Evolutionary conservation across 2,113 vertebrate species (phyloP).

Genomic region (Hippopotamus amphibius): DNA sequence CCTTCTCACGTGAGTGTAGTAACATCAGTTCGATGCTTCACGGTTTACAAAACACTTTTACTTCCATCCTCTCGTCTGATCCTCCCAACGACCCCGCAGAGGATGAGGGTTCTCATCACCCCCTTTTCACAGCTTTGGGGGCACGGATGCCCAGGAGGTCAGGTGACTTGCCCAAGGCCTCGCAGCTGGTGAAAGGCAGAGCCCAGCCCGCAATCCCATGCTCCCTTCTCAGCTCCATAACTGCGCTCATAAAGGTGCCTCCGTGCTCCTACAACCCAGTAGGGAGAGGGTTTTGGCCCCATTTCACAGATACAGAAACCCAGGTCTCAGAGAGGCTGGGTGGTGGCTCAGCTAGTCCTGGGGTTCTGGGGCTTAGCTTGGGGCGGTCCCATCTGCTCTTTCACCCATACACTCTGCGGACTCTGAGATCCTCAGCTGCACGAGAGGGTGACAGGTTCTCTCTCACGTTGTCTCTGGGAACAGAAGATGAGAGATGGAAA

Average conservation of each 20-base stretch:
- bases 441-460: no score
- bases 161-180: not conserved
- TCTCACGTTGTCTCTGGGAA: not conserved
- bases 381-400: not conserved
- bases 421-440: not conserved
- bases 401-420: accelerated
- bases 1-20: not conserved
- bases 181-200: accelerated
- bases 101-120: not conserved
- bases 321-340: not conserved
- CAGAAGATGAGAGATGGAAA: not conserved
- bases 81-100: not conserved
- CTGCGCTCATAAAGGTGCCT: no score
- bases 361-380: not conserved
- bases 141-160: not conserved
- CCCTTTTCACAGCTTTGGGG: not conserved
- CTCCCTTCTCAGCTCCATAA: not conserved
- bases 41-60: not conserved
- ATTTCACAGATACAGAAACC: not conserved
- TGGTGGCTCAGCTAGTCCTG: not conserved
- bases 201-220: not conserved
- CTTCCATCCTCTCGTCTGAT: not conserved
- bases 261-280: accelerated
- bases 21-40: not conserved
- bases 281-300: not conserved